Base-by-base conservation (phyloP, 1,140 invertebrate genomes). In the Nasonia longicornis region DNA sequence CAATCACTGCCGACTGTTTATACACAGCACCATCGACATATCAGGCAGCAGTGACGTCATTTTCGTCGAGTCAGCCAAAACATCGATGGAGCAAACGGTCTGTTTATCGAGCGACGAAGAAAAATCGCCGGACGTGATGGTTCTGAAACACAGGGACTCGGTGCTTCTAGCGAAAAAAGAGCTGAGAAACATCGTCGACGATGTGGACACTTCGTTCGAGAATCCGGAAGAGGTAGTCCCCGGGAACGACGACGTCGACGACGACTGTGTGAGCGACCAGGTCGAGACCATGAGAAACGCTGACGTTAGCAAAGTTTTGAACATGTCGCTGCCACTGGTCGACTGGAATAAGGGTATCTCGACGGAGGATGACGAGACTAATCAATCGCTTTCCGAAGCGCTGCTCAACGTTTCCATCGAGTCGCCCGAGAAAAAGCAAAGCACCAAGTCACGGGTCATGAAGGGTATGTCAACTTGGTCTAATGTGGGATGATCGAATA, bases 81-180 rank as follows among this genome's bases (percentile, higher is more conserved):
- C 64, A 7, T 10, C 16, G n/a, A 16, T 42, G 12, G 48, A 80
- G 0, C 42, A 20, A 8, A 81, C 73, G 7, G 42, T 81, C 10
- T 42, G 2, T 7, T 8, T 81, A 14, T 81, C 79, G 42, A 81
- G 79, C 73, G 73, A 71, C 31, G 79, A 71, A 10, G 79, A 81
- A 6, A 64, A 11, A 3, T 74, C 73, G 1, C 52, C 73, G 8
- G 73, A 76, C 2, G 31, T 76, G 0, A 22, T 52, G n/a, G n/a
- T 66, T 3, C 4, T 73, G 1, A 42, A 79, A 38, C 66, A 73
- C 14, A 7, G 20, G 2, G 78, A 73, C 22, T 45, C 70, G 0
- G 10, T 38, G 16, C 58, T 79, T 10, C 58, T 71, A 1, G 12
- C 42, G 0, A 78, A 38, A n/a, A 71, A 63, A 7, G 42, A 58